Percentiles rank a stretch among this genome's conserved stretches.
phyloP scores from a whole-genome alignment of 2,113 vertebrate species.

The Coturnix japonica region DNA sequence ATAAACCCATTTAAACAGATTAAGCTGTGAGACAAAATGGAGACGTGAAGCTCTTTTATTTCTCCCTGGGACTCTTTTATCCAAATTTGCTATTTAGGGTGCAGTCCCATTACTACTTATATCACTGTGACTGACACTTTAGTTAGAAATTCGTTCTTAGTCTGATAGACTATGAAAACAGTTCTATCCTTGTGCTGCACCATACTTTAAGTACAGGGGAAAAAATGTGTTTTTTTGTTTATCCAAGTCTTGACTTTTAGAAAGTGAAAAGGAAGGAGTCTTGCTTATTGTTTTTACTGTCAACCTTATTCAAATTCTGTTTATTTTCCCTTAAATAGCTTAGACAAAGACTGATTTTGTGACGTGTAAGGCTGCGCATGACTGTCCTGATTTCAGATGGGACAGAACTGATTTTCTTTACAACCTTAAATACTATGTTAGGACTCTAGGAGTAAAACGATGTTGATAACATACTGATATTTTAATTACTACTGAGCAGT shows the following conservation, averaged over 20 bases:
- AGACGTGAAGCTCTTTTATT: background rate
- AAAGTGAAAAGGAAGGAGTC: background rate
- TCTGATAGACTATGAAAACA: background rate
- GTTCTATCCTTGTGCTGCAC: background rate
- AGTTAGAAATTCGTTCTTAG: background rate
- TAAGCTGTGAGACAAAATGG: background rate
- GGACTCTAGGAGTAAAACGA: background rate
- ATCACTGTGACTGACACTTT: background rate
- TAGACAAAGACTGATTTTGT: background rate
- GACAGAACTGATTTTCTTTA: background rate
- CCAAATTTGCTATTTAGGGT: background rate
- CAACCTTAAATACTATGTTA: background rate
- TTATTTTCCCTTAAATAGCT: slow-evolving; percentile 22
- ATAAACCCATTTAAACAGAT: background rate
- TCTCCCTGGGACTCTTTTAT: background rate
- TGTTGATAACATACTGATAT: no score
- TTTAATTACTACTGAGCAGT: no score
- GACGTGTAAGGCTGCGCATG: background rate
- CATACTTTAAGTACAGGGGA: background rate
- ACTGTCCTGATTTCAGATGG: background rate
- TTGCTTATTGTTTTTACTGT: background rate
- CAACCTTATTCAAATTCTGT: background rate
- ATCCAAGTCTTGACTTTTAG: background rate
- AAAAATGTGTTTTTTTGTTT: background rate
- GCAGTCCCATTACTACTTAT: background rate